Evolutionary conservation across 1,140 invertebrate genomes (phyloP).

Genomic region (Cepaea nemoralis): DNA sequence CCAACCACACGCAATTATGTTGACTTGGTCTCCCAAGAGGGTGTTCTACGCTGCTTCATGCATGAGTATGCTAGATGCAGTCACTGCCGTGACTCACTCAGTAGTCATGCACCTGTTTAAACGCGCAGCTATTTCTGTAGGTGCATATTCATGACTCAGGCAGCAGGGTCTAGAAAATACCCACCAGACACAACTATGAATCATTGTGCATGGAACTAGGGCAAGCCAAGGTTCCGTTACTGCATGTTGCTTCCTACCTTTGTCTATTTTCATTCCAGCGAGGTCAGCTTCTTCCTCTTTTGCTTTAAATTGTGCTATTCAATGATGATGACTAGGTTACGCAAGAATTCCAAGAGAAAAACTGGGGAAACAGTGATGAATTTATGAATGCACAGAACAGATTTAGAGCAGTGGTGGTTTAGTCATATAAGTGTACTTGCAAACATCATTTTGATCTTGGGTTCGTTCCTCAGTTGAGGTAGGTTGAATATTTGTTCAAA

Average conservation of each 20-base stretch:
- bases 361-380: too few relatives aligned
- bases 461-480: too few relatives aligned
- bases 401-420: too few relatives aligned
- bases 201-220: not conserved
- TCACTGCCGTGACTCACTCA: not conserved
- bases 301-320: not conserved
- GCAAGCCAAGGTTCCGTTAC: not conserved
- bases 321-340: not conserved
- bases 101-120: not conserved
- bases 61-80: not conserved
- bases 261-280: not conserved
- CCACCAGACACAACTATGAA: not conserved
- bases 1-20: not conserved
- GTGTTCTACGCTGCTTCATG: not conserved
- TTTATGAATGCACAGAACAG: too few relatives aligned
- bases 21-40: not conserved
- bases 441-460: too few relatives aligned
- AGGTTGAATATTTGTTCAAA: too few relatives aligned
- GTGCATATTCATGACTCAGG: not conserved
- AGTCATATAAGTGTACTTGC: too few relatives aligned
- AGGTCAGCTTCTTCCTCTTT: not conserved
- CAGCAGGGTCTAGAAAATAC: not conserved
- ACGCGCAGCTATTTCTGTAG: slow-evolving; percentile 16
- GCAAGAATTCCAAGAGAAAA: not conserved
- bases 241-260: not conserved